Conservation (phyloP, 2,113 vertebrate genomes). For the Pterophyllum scalare region DNA sequence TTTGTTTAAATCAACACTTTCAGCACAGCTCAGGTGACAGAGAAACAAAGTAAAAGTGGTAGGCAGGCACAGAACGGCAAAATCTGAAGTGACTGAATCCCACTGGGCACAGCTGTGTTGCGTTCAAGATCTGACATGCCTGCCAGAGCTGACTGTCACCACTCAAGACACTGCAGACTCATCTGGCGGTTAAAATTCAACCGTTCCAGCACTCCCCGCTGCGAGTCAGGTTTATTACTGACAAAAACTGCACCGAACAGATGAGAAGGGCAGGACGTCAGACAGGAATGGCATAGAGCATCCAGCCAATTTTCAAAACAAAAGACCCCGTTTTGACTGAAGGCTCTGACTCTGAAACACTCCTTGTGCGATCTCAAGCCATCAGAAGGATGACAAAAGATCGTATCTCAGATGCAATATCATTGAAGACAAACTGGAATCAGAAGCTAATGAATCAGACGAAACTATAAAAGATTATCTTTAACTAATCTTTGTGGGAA, state of each 20-base stretch:
- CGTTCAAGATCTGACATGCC: not conserved
- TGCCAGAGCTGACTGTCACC: not conserved
- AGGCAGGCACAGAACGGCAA: not conserved
- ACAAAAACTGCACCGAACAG: not conserved
- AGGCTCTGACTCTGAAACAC: not conserved
- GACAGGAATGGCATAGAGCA: not conserved
- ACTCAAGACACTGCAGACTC: not conserved
- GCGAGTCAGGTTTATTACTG: not conserved
- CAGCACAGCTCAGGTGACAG: not conserved
- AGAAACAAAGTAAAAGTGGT: not conserved
- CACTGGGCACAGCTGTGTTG: not conserved
- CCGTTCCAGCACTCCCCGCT: not conserved
- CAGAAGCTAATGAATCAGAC: not conserved
- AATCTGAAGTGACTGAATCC: not conserved
- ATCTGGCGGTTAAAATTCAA: not conserved
- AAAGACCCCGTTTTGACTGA: not conserved
- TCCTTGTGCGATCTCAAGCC: not conserved
- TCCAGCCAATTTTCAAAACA: not conserved
- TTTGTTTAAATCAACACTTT: not conserved
- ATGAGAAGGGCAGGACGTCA: not conserved
- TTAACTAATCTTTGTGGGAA: no score
- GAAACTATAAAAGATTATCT: no score
- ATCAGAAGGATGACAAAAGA: not conserved
- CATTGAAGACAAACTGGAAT: not conserved
- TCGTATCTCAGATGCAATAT: fast-evolving